Percentiles rank a stretch among this genome's conserved stretches.
phyloP scores from a whole-genome alignment of 2,888 invertebrate genomes.

The Neoascia interrupta region DNA sequence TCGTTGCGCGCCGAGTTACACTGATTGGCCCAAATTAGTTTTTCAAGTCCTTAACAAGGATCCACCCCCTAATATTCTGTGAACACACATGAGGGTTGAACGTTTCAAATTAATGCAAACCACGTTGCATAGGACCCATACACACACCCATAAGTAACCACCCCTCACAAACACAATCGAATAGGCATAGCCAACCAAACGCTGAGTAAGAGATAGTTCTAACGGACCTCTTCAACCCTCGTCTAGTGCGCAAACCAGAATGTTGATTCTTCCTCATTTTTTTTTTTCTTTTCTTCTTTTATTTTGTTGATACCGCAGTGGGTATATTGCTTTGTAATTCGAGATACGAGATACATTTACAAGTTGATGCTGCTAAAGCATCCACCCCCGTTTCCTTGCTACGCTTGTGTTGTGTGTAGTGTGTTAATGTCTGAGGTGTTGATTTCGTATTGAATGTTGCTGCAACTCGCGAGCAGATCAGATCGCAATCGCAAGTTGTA shows the following conservation, averaged over 20 bases:
- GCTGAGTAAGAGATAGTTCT: slow-evolving; percentile 31
- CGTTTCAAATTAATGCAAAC: slow-evolving; percentile 12
- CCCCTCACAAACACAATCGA: slow-evolving; percentile 27
- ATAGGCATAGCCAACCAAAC: slow-evolving; percentile 51
- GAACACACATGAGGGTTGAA: slow-evolving; percentile 28
- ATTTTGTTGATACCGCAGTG: too few species aligned
- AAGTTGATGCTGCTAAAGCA: slow-evolving; percentile 25
- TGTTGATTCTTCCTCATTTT: slow-evolving; percentile 20
- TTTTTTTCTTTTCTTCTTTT: slow-evolving; percentile 6
- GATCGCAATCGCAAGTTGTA: too few species aligned
- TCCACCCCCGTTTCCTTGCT: slow-evolving; percentile 16
- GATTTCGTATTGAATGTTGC: slow-evolving; percentile 55
- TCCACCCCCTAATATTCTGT: slow-evolving; percentile 44
- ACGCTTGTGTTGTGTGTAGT: not conserved
- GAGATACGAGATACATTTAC: slow-evolving; percentile 45
- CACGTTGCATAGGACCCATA: not conserved
- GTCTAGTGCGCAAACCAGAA: slow-evolving; percentile 58
- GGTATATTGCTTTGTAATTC: too few species aligned
- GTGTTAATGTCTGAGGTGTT: slow-evolving; percentile 2
- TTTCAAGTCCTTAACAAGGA: slow-evolving; percentile 28
- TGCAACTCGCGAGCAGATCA: slow-evolving; percentile 55
- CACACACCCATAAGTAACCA: slow-evolving; percentile 26
- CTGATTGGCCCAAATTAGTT: slow-evolving; percentile 36
- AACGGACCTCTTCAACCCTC: slow-evolving; percentile 54
- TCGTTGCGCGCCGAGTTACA: not conserved